Evolutionary conservation across 2,888 invertebrate genomes (phyloP).

Genomic region (Eremobia ochroleuca): DNA sequence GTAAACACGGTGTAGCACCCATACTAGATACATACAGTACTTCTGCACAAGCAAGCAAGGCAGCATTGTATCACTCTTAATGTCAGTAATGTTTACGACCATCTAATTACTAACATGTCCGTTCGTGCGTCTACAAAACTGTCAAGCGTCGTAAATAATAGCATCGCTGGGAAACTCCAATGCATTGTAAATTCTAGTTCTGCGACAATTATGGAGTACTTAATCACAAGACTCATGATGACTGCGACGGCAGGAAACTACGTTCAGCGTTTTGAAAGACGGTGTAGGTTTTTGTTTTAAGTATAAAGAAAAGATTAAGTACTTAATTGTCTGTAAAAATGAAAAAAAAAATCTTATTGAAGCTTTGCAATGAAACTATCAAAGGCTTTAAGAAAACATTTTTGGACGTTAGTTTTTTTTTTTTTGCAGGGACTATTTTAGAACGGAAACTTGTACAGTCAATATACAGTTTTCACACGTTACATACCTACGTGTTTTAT

Average conservation of each 20-base stretch:
- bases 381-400: background rate
- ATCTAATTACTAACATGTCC: slow-evolving; percentile 37
- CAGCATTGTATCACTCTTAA: slow-evolving; percentile 28
- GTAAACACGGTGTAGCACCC: background rate
- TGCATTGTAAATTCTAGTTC: slow-evolving; percentile 34
- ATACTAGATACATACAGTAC: background rate
- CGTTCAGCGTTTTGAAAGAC: background rate
- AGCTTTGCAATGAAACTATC: background rate
- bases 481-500: background rate
- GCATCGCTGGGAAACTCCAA: slow-evolving; percentile 10
- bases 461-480: background rate
- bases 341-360: background rate
- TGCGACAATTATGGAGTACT: slow-evolving; percentile 9
- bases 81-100: slow-evolving; percentile 4
- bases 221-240: background rate
- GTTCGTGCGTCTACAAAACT: slow-evolving; percentile 21
- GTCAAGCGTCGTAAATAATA: slow-evolving; percentile 33
- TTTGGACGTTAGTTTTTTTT: background rate
- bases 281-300: no score
- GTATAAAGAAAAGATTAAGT: background rate
- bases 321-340: background rate
- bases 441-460: background rate
- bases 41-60: background rate
- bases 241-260: background rate
- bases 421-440: background rate